A percentile compares a stretch with the other conserved stretches of the same genome.
Conservation (phyloP, 1,140 invertebrate genomes). For the Ridgeia piscesae region DNA sequence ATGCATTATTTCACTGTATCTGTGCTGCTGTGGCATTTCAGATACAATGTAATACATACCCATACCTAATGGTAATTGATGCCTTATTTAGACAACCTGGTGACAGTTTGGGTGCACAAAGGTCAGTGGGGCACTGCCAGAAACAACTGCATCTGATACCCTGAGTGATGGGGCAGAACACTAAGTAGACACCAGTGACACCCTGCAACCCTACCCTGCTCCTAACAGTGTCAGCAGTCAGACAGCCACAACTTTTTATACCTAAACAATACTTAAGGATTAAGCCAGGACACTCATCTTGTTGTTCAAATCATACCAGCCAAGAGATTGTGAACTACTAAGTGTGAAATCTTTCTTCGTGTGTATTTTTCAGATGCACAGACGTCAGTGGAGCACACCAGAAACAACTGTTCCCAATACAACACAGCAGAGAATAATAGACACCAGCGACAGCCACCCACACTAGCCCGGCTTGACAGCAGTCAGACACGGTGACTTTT, state of each 20-base stretch:
- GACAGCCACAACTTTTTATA: not conserved
- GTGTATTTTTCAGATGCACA: not conserved
- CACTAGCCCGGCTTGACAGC: not conserved
- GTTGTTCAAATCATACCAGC: too few species aligned
- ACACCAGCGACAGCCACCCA: not conserved
- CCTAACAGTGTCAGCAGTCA: not conserved
- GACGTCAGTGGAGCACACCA: not conserved
- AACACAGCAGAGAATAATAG: not conserved
- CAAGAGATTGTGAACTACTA: too few species aligned
- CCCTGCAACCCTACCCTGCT: not conserved
- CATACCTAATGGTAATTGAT: not conserved
- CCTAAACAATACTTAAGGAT: constrained; percentile 5
- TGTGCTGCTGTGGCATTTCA: not conserved
- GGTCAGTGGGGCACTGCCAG: not conserved
- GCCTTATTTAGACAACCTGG: not conserved
- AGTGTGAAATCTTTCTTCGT: too few species aligned
- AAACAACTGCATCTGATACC: not conserved
- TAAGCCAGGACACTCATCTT: too few species aligned
- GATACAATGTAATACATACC: not conserved
- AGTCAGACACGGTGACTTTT: not conserved
- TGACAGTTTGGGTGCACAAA: not conserved
- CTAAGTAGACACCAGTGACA: not conserved
- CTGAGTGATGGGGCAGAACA: not conserved
- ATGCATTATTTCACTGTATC: not conserved
- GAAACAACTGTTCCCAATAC: not conserved